These are phyloP conservation scores for Desoria tigrina DNA, from an alignment of 2,888 invertebrate species.

Conservation along the genomic window DNA sequence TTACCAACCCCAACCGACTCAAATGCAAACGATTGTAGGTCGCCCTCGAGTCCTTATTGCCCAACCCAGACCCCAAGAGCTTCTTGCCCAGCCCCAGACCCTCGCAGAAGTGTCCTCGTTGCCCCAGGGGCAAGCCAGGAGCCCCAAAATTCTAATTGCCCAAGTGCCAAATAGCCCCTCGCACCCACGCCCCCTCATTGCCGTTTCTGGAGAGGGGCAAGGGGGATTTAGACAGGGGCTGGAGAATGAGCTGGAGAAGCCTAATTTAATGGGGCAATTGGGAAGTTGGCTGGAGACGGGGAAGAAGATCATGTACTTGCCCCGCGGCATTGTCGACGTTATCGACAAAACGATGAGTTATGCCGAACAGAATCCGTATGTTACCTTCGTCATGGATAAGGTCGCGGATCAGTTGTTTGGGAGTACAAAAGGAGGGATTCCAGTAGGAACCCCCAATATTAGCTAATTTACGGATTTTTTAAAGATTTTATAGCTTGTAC, in stretches of 20 bases:
- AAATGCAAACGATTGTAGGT: no score
- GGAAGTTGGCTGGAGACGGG: conserved; percentile 31
- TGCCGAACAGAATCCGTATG: conserved; percentile 13
- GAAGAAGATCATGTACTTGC: conserved; percentile 33
- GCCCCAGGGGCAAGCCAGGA: conserved; percentile 16
- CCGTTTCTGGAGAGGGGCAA: not conserved
- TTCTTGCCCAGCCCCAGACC: conserved; percentile 9
- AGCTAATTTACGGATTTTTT: no score
- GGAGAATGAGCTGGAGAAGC: conserved; percentile 15
- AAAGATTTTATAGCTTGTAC: no score
- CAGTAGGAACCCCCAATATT: no score
- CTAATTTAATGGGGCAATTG: conserved; percentile 17
- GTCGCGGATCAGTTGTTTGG: conserved; percentile 8
- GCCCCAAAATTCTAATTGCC: conserved; percentile 13
- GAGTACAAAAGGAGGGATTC: not conserved
- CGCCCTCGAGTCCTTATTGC: no score
- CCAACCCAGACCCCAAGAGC: not conserved
- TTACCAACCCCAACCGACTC: no score
- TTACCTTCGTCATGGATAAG: conserved; percentile 2
- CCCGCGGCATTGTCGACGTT: conserved; percentile 16
- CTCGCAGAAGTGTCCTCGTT: conserved; percentile 22
- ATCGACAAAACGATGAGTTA: conserved; percentile 11
- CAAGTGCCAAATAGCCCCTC: conserved; percentile 4
- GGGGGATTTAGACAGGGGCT: not conserved
- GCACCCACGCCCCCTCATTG: conserved; percentile 7